phyloP scores from a whole-genome alignment of 2,113 vertebrate species.

The Calypte anna region DNA sequence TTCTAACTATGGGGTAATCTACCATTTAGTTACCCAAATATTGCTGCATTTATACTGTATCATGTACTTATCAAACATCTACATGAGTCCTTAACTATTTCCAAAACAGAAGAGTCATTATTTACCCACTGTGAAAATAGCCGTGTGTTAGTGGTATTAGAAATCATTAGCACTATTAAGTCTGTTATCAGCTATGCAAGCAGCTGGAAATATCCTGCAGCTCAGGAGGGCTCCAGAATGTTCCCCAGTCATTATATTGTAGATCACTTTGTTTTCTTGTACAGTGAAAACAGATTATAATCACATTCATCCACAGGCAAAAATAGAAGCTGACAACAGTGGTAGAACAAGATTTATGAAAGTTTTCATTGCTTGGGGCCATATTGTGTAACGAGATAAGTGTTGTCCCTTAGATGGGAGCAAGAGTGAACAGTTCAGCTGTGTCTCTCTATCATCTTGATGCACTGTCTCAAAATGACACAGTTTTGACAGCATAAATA shows the following conservation, averaged over 20 bases:
- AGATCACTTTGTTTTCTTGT: constrained; percentile 55
- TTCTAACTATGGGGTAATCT: constrained; percentile 21
- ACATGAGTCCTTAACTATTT: constrained; percentile 53
- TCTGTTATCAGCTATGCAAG: constrained; percentile 36
- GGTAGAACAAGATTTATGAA: constrained; percentile 64
- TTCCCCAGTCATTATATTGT: constrained; percentile 58
- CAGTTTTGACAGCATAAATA: constrained; percentile 74
- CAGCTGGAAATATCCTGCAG: constrained; percentile 71
- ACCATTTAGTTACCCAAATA: constrained; percentile 41
- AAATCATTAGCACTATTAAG: constrained; percentile 56
- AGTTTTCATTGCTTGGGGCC: constrained; percentile 67
- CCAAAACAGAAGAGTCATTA: constrained; percentile 66
- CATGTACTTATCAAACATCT: constrained; percentile 48
- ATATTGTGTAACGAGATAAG: constrained; percentile 67
- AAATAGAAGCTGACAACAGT: constrained; percentile 53
- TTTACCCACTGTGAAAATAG: constrained; percentile 72
- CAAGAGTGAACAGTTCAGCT: constrained; percentile 55
- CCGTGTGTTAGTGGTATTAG: constrained; percentile 64
- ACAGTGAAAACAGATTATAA: constrained; percentile 55
- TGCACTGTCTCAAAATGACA: constrained; percentile 71
- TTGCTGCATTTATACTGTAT: constrained; percentile 53
- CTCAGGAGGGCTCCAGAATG: constrained; percentile 38
- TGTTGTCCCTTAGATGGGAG: constrained; percentile 62
- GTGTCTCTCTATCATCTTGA: constrained; percentile 71
- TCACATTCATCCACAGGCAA: constrained; percentile 61